Percentiles rank a stretch among this genome's conserved stretches.
These are phyloP conservation scores for Dynastes maya DNA, from an alignment of 2,888 invertebrate genomes.

Conservation along the genomic window DNA sequence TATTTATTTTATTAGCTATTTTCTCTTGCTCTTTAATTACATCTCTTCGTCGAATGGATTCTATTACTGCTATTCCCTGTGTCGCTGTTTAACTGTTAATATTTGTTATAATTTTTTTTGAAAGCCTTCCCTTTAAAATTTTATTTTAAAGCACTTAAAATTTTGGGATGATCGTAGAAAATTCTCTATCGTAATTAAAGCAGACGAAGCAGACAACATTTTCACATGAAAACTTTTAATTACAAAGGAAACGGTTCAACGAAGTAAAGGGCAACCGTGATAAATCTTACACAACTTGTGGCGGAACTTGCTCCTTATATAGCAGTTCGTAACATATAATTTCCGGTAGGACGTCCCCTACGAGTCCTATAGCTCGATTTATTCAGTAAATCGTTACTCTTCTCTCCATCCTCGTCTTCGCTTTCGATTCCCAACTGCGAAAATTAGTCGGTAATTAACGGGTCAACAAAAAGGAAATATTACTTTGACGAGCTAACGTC, in stretches of 20 bases:
- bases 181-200: too few relatives aligned
- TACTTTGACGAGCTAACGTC: slow-evolving; percentile 28
- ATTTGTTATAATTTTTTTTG: too few relatives aligned
- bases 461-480: slow-evolving; percentile 26
- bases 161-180: too few relatives aligned
- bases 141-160: too few relatives aligned
- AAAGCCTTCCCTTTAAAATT: too few relatives aligned
- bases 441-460: slow-evolving; percentile 16
- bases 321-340: slow-evolving; percentile 21
- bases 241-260: neutral
- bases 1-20: too few relatives aligned
- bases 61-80: too few relatives aligned
- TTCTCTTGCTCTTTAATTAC: too few relatives aligned
- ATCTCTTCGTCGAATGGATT: too few relatives aligned
- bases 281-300: slow-evolving; percentile 10
- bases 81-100: too few relatives aligned
- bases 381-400: neutral
- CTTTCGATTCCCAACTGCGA: neutral
- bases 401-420: too few relatives aligned
- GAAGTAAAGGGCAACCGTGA: neutral
- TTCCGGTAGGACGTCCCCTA: slow-evolving; percentile 5
- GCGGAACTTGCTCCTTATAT: slow-evolving; percentile 7
- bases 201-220: neutral
- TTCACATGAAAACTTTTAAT: neutral
- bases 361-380: neutral